Base-by-base conservation (phyloP, 2,113 vertebrate genomes). In the Petromus typicus region DNA sequence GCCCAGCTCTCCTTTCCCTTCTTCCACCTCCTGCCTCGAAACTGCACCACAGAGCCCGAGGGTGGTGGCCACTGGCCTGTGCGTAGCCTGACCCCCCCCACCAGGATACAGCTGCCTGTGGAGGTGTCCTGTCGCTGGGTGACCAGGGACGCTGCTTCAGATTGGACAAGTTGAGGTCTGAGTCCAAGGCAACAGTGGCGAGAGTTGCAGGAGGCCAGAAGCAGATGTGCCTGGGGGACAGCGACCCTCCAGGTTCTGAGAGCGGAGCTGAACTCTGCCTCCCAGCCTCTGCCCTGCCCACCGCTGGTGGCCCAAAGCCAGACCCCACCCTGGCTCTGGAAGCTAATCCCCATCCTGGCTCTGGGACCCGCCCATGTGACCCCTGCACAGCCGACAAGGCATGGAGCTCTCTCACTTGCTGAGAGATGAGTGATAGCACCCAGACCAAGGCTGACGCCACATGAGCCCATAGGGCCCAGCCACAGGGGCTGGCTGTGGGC, bases 41-140 rank as follows among this genome's bases (percentile, higher is more conserved):
- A 17, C 0, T 8, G 51, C 2, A 10, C 7, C 1, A 0, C 25
- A 1, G 23, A 16, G 43, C 0, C 7, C 27, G 34, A 0, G 4
- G 20, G 20, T 17, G 12, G 27, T 23, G 1, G 59, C 13, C 12
- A 25, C 3, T 10, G 7, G n/a, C 4, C 3, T 61, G 63, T 1
- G 20, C 2, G 3, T 5, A n/a, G 30, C 51, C 86, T 25, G 2
- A 12, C n/a, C 67, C 20, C 25, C 10, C 1, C 63, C 54, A 43
- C 22, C 8, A 16, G 59, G 66, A 1, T 32, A 2, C 0, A 7
- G 61, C 2, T 9, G 0, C 66, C 56, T 37, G 32, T 13, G 7
- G 3, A 40, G 45, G 23, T 22, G 2, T 5, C 23, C 66, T 32
- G 1, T 0, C n/a, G n/a, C 40, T 10, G 56, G 18, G 14, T 51